Base-by-base conservation (phyloP, 2,797 vertebrate genomes). In the Nasua narica region DNA sequence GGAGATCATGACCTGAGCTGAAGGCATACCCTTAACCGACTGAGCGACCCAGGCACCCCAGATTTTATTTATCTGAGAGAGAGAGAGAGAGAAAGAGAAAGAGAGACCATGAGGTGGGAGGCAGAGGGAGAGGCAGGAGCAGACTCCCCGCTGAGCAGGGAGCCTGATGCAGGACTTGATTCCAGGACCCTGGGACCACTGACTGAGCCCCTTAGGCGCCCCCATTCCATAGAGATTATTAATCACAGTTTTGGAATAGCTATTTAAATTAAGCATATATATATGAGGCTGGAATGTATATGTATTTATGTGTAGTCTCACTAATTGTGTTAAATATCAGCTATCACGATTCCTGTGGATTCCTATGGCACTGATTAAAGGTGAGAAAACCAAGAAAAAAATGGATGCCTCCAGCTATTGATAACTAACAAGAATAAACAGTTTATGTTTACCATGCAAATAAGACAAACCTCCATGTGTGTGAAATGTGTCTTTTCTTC, bases 401-500 rank as follows among this genome's bases (percentile, higher is more conserved):
- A n/a, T 18, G 54, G 81, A 43, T 77, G 2, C 50, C 25, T 87
- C n/a, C 1, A 95, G 79, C 29, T 82, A 40, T 13, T 91, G 69
- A 67, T 62, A 92, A 54, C 37, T 94, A 83, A 46, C 6, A 37
- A 86, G 74, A 90, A 56, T 52, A 35, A 79, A 37, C 10, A 54
- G 35, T 87, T 95, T 76, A 83, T 90, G 62, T n/a, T 62, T 94
- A n/a, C 48, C 32, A 16, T 81, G n/a, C 78, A 74, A 37, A 58
- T 94, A 91, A 87, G 87, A 89, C n/a, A 46, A 9, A 95, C 19
- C 46, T 72, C 23, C 29, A 54, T 2, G 2, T 67, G n/a, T 86
- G 23, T 96, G 43, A 86, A 97, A 54, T 93, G 43, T 86, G 29
- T 96, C 0, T 78, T 50, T 84, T 29, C 93, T 46, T 97, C 96